Evolutionary conservation across 1,140 invertebrate genomes (phyloP).

Genomic region (Chelonus insularis): DNA sequence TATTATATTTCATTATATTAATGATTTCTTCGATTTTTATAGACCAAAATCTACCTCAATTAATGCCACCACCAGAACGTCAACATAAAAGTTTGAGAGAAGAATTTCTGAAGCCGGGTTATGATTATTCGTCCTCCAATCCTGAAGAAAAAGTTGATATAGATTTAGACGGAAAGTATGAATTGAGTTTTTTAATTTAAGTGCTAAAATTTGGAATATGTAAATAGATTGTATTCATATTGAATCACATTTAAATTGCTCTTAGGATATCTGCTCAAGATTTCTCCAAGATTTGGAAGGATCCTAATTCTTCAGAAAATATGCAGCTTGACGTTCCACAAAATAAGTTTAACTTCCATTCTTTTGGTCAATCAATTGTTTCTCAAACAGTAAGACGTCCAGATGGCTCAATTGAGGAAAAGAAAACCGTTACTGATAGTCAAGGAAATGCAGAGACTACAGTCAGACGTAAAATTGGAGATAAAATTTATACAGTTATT

Average conservation of each 20-base stretch:
- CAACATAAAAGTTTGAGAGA: conserved; percentile 47
- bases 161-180: conserved; percentile 63
- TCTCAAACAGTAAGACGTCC: conserved; percentile 48
- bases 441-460: conserved; percentile 60
- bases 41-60: conserved; percentile 14
- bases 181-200: neutral
- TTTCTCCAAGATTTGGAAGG: conserved; percentile 49
- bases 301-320: conserved; percentile 23
- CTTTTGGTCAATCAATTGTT: conserved; percentile 46
- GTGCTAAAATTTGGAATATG: too few relatives aligned
- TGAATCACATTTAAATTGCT: conserved; percentile 9
- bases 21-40: conserved; percentile 13
- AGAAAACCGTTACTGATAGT: conserved; percentile 55
- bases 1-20: neutral
- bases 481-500: conserved; percentile 56
- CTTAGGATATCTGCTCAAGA: conserved; percentile 51
- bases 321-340: neutral
- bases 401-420: conserved; percentile 58
- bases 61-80: conserved; percentile 28
- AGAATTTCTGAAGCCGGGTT: conserved; percentile 54
- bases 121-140: conserved; percentile 33
- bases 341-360: conserved; percentile 26
- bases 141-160: conserved; percentile 48
- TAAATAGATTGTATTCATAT: neutral
- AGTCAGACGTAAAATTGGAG: conserved; percentile 52